phyloP scores from a whole-genome alignment of 2,113 vertebrate genomes.

The Sinocyclocheilus maitianheensis region DNA sequence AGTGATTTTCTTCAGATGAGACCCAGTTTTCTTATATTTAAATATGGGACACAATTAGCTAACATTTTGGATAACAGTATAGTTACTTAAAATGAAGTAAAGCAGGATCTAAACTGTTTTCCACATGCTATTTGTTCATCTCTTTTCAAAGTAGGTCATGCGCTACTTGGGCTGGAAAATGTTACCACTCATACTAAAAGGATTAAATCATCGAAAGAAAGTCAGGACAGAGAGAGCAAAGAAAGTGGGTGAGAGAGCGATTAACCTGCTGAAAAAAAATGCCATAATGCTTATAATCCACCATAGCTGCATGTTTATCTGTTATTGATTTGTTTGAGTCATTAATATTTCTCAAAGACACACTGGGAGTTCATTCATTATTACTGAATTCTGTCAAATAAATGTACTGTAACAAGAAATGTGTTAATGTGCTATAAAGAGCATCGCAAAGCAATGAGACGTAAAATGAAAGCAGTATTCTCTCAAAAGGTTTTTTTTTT shows the following conservation, averaged over 20 bases:
- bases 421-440: neutral
- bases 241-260: neutral
- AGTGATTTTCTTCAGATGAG: neutral
- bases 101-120: conserved; percentile 49
- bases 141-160: conserved; percentile 71
- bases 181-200: conserved; percentile 68
- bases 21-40: neutral
- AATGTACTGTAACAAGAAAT: neutral
- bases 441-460: neutral
- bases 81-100: conserved; percentile 23
- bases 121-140: conserved; percentile 54
- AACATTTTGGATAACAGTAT: conserved; percentile 22
- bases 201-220: conserved; percentile 72
- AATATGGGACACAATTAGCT: conserved; percentile 28
- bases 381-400: neutral
- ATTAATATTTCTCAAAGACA: neutral
- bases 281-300: neutral
- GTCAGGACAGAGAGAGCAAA: conserved; percentile 52
- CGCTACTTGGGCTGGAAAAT: conserved; percentile 71
- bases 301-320: neutral
- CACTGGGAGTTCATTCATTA: neutral
- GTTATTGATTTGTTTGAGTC: neutral
- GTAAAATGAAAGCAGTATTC: neutral
- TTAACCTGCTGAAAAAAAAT: conserved; percentile 3
- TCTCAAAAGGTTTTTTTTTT: neutral